Evolutionary conservation across 2,888 invertebrate genomes (phyloP).

Genomic region (Hirtodrosophila confusa): DNA sequence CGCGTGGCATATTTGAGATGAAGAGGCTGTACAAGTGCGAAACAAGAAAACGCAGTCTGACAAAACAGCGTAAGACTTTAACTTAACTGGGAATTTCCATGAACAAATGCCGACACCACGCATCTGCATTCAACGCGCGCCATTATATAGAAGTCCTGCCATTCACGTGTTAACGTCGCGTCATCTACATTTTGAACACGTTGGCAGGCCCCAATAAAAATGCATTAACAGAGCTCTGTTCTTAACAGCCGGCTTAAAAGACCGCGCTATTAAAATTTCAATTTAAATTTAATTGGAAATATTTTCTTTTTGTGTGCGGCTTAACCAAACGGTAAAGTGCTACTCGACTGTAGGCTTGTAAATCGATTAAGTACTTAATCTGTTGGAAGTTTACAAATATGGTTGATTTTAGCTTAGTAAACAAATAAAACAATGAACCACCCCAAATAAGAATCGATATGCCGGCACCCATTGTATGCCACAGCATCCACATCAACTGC

Average conservation of each 20-base stretch:
- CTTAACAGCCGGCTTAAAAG: background rate
- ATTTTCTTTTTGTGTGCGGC: too few species aligned
- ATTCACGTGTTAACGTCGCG: constrained; percentile 15
- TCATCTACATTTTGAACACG: constrained; percentile 1
- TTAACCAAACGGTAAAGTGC: too few species aligned
- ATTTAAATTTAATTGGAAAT: constrained; percentile 10
- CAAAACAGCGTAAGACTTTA: constrained; percentile 2
- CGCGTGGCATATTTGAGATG: constrained; percentile 72
- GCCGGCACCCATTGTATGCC: background rate
- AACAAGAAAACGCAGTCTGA: background rate
- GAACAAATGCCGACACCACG: constrained; percentile 17
- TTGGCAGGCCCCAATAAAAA: constrained; percentile 19
- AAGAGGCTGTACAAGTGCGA: background rate
- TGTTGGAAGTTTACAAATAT: too few species aligned
- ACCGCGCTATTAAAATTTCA: background rate
- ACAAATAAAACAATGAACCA: too few species aligned
- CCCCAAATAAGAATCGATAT: background rate
- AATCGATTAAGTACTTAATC: too few species aligned
- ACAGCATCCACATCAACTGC: constrained; percentile 53
- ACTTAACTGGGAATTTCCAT: background rate
- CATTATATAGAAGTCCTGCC: constrained; percentile 16
- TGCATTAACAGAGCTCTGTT: constrained; percentile 4
- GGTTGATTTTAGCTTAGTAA: too few species aligned
- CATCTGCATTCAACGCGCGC: constrained; percentile 34
- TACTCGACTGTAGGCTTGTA: too few species aligned